Conservation (phyloP, 2,797 vertebrate genomes). For the Neosilurus hyrtlii region DNA sequence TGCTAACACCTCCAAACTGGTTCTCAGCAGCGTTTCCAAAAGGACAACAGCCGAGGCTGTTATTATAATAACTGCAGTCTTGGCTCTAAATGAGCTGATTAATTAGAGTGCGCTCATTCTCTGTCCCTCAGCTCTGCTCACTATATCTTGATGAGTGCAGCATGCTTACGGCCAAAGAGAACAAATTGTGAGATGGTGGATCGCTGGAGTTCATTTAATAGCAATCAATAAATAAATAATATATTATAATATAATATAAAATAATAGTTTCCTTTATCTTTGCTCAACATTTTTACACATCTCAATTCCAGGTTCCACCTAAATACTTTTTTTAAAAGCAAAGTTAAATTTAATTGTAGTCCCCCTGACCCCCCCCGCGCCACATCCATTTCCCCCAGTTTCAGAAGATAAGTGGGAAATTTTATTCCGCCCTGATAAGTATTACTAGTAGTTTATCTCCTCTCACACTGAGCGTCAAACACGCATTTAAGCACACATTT, state of each 20-base stretch:
- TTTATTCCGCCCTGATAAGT: not conserved
- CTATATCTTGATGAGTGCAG: conserved; percentile 27
- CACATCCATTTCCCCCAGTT: too few species aligned
- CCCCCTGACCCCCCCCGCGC: too few species aligned
- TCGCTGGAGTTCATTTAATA: conserved; percentile 28
- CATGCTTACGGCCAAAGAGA: conserved; percentile 25
- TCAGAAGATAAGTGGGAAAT: not conserved
- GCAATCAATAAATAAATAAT: not conserved
- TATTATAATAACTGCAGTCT: conserved; percentile 35
- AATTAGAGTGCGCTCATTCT: conserved; percentile 39
- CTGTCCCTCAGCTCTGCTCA: conserved; percentile 23
- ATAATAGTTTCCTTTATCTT: too few species aligned
- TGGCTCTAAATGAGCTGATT: conserved; percentile 40
- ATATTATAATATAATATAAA: not conserved
- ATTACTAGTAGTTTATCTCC: not conserved
- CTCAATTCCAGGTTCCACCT: not conserved
- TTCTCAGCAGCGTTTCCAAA: conserved; percentile 28
- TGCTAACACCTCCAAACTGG: conserved; percentile 24
- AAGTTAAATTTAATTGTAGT: not conserved
- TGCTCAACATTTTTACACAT: not conserved
- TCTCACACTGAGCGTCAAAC: not conserved
- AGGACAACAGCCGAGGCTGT: conserved; percentile 36
- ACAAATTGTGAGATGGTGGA: conserved; percentile 1
- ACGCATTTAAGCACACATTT: not conserved
- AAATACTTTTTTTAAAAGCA: not conserved